A percentile compares a stretch with the other conserved stretches of the same genome.
These are phyloP conservation scores for Condylostylus longicornis DNA, from an alignment of 1,140 invertebrate genomes.

Conservation along the genomic window DNA sequence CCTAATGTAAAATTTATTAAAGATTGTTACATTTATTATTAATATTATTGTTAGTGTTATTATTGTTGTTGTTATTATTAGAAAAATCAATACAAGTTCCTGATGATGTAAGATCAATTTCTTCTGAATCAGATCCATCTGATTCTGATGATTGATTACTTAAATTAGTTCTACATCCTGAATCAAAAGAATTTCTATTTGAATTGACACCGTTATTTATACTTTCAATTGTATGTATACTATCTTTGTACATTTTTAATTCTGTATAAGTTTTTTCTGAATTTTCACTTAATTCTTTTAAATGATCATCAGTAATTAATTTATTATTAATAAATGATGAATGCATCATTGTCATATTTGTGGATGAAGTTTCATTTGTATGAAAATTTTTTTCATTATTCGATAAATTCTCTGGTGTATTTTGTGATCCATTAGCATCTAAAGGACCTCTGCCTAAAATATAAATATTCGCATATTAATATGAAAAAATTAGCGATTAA, in stretches of 20 bases:
- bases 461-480: no score
- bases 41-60: constrained; percentile 18
- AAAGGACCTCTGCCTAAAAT: no score
- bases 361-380: no score
- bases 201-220: constrained; percentile 2
- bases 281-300: constrained; percentile 3
- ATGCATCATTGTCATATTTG: constrained; percentile 31
- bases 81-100: constrained; percentile 31
- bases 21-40: no score
- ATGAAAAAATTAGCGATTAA: neutral
- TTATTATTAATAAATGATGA: constrained; percentile 25
- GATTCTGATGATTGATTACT: neutral
- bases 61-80: constrained; percentile 17
- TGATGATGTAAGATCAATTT: constrained; percentile 30
- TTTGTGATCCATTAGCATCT: neutral
- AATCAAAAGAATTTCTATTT: neutral
- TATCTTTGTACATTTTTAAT: constrained; percentile 28
- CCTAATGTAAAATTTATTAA: no score
- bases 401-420: neutral
- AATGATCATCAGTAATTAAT: neutral
- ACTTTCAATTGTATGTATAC: no score
- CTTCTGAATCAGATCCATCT: constrained; percentile 29
- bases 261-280: constrained; percentile 29
- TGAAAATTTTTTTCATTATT: neutral
- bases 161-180: neutral